Conservation (phyloP, 1,140 invertebrate species). For the Amyelois transitella region DNA sequence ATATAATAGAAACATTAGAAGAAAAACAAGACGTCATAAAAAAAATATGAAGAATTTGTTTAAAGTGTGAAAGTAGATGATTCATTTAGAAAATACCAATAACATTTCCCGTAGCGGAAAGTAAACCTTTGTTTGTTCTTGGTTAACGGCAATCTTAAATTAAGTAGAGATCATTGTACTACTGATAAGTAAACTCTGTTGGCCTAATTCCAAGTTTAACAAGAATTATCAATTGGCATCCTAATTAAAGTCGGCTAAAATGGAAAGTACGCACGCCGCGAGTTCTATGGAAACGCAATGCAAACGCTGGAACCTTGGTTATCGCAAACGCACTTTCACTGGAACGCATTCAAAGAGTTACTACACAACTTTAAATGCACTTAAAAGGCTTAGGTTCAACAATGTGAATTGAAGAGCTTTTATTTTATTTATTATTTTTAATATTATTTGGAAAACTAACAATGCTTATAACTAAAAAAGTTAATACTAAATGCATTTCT, state of each 20-base stretch:
- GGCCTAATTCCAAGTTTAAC: background rate
- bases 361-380: background rate
- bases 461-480: too few relatives aligned
- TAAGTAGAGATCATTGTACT: constrained; percentile 61
- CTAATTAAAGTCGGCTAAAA: constrained; percentile 22
- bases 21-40: too few relatives aligned
- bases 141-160: constrained; percentile 54
- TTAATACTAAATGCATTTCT: too few relatives aligned
- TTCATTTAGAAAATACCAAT: constrained; percentile 33
- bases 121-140: constrained; percentile 68
- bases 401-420: too few relatives aligned
- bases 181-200: constrained; percentile 34
- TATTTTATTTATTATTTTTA: too few relatives aligned
- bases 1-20: too few relatives aligned
- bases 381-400: constrained; percentile 17
- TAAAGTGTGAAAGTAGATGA: too few relatives aligned
- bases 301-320: constrained; percentile 50
- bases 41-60: too few relatives aligned
- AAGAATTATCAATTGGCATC: constrained; percentile 1
- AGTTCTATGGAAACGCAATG: constrained; percentile 20
- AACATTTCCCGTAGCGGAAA: constrained; percentile 61
- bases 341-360: constrained; percentile 1
- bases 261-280: constrained; percentile 13
- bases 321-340: constrained; percentile 52
- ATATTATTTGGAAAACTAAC: too few relatives aligned